These are phyloP conservation scores for Pantherophis guttatus DNA, from an alignment of 2,113 vertebrate genomes.

Conservation along the genomic window DNA sequence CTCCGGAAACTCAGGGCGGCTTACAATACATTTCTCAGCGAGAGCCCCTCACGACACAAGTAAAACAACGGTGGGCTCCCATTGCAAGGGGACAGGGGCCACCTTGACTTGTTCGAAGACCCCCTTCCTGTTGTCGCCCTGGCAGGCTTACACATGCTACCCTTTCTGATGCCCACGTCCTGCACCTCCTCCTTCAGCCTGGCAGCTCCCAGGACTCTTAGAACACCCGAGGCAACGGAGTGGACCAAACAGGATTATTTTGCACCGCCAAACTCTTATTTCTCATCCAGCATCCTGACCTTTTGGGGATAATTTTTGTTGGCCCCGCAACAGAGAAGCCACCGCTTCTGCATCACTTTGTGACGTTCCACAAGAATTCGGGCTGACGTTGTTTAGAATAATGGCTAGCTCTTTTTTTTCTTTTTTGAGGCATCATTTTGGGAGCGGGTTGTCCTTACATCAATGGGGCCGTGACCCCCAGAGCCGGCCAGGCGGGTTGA, in stretches of 20 bases:
- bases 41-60: not conserved
- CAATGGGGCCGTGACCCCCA: accelerated
- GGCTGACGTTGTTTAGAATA: not conserved
- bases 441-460: not conserved
- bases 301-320: not conserved
- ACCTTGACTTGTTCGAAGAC: no score
- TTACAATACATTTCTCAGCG: no score
- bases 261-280: no score
- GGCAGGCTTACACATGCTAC: not conserved
- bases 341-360: not conserved
- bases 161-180: not conserved
- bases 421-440: not conserved
- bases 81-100: not conserved
- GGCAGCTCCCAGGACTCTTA: not conserved
- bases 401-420: no score
- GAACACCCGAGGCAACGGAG: not conserved
- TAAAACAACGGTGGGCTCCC: not conserved
- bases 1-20: no score
- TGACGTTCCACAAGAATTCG: not conserved
- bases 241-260: not conserved
- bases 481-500: accelerated
- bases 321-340: not conserved
- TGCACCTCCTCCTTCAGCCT: not conserved
- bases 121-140: not conserved
- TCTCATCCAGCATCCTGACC: not conserved